These are phyloP conservation scores for Limenitis arthemis DNA, from an alignment of 2,888 invertebrate species.

Conservation along the genomic window DNA sequence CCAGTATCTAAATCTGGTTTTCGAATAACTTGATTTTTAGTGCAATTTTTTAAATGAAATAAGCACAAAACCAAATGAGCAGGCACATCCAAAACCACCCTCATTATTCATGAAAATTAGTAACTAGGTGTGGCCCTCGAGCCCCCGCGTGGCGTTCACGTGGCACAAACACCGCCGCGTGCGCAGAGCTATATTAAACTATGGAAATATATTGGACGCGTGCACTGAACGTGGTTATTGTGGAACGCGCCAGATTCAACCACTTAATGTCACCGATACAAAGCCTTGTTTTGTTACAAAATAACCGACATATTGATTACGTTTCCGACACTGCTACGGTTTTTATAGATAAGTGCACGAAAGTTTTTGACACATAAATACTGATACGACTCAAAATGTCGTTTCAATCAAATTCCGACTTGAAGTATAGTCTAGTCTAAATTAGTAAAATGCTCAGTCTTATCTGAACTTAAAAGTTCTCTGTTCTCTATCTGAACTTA, in stretches of 20 bases:
- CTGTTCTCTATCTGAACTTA: too few species aligned
- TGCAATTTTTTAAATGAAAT: constrained; percentile 1
- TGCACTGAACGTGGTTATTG: constrained; percentile 33
- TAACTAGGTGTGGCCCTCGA: constrained; percentile 42
- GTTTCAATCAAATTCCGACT: too few species aligned
- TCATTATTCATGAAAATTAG: constrained; percentile 35
- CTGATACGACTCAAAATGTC: too few species aligned
- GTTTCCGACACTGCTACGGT: background rate
- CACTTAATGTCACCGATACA: constrained; percentile 52
- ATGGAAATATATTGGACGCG: constrained; percentile 41
- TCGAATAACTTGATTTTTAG: background rate
- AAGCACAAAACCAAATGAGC: constrained; percentile 39
- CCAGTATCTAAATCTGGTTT: too few species aligned
- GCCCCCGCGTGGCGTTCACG: constrained; percentile 42
- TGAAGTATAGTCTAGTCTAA: too few species aligned
- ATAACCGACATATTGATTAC: constrained; percentile 5
- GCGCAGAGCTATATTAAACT: constrained; percentile 55
- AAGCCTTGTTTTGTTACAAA: constrained; percentile 19
- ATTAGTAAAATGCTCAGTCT: too few species aligned
- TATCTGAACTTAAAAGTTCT: too few species aligned
- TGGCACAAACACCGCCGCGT: constrained; percentile 49
- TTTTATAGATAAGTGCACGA: background rate
- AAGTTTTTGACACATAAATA: too few species aligned
- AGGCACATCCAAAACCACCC: constrained; percentile 37
- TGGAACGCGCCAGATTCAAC: constrained; percentile 48